These are phyloP conservation scores for Euleptes europaea DNA, from an alignment of 2,113 vertebrate species.

Conservation along the genomic window DNA sequence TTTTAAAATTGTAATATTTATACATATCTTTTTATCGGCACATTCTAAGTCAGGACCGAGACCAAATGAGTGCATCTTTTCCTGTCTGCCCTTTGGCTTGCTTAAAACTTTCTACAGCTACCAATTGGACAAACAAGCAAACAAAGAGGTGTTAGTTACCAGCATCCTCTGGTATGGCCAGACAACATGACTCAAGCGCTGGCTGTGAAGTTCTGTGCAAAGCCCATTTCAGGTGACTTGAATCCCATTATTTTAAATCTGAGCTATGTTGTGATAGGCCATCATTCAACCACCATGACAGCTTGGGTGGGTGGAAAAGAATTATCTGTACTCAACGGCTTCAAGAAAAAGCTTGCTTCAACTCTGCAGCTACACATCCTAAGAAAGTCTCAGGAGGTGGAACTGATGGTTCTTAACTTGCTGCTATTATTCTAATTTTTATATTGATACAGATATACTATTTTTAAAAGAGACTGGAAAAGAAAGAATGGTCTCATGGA, in stretches of 20 bases:
- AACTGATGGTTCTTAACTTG: not conserved
- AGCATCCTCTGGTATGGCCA: fast-evolving
- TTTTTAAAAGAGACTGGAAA: not conserved
- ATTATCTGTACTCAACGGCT: not conserved
- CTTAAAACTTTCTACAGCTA: not conserved
- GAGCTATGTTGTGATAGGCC: not conserved
- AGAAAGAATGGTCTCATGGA: not conserved
- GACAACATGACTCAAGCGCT: fast-evolving
- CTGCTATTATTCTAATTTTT: not conserved
- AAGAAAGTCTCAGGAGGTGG: not conserved
- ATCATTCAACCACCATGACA: not conserved
- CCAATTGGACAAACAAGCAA: not conserved
- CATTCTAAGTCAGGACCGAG: not conserved
- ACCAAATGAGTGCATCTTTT: not conserved
- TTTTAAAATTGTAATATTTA: too few species aligned
- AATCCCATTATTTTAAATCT: not conserved
- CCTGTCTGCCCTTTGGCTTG: not conserved
- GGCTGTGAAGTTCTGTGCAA: not conserved
- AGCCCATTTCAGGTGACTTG: fast-evolving
- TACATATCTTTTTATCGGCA: not conserved
- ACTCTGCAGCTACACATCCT: not conserved
- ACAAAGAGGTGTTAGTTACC: not conserved
- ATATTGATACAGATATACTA: not conserved
- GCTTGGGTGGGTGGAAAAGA: not conserved
- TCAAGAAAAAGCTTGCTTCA: not conserved